Conservation (phyloP, 2,888 invertebrate species). For the Drosophila peninsularis region DNA sequence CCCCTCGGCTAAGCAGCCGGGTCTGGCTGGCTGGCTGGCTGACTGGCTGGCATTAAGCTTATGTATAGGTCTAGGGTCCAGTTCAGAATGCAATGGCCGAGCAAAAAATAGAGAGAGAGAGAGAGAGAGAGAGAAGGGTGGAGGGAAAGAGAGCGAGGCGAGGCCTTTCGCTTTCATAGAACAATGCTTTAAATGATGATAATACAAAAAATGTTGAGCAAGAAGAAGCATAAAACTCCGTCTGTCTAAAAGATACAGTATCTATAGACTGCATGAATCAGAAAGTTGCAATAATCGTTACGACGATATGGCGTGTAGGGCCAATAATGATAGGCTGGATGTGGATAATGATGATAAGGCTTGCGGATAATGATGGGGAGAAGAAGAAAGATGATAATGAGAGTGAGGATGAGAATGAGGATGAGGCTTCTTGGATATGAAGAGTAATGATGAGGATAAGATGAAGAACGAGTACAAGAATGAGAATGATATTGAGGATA, state of each 20-base stretch:
- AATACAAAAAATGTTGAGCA: constrained; percentile 9
- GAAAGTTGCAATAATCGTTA: constrained; percentile 18
- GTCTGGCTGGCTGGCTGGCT: neutral
- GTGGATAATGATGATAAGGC: neutral
- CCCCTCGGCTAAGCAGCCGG: neutral
- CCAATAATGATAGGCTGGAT: constrained; percentile 6
- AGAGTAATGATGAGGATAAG: neutral
- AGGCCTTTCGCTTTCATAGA: constrained; percentile 69
- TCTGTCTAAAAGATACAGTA: constrained; percentile 58
- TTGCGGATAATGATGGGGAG: constrained; percentile 7
- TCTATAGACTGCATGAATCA: constrained; percentile 45
- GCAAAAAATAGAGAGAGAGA: neutral
- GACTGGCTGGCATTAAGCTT: neutral
- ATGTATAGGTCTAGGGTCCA: constrained; percentile 23
- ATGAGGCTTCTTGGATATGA: too few species aligned
- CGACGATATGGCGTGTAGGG: constrained; percentile 4
- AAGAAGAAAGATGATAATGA: neutral
- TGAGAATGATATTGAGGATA: neutral
- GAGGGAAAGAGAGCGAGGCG: neutral
- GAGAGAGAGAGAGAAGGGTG: neutral
- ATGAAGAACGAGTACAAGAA: neutral
- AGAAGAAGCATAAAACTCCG: constrained; percentile 11
- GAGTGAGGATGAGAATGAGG: too few species aligned
- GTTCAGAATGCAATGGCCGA: constrained; percentile 10
- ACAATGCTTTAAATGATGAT: constrained; percentile 43